These are phyloP conservation scores for Montipora efflorescens DNA, from an alignment of 64 coral and sea anemone species.

Conservation along the genomic window DNA sequence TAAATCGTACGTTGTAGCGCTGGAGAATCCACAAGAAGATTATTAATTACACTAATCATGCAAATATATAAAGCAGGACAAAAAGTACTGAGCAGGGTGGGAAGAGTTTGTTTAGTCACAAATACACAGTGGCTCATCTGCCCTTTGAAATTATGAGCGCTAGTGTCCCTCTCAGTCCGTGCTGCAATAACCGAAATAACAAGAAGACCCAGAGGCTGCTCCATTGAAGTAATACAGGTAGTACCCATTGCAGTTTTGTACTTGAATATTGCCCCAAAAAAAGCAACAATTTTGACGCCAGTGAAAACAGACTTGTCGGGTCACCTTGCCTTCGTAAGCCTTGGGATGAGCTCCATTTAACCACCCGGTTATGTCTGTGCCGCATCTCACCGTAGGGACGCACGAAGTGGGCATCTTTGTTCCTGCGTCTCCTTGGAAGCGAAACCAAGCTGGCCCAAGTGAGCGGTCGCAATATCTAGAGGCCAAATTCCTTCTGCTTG, in stretches of 20 bases:
- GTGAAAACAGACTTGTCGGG: background rate
- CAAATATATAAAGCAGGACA: too few relatives aligned
- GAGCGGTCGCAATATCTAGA: background rate
- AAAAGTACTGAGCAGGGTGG: too few relatives aligned
- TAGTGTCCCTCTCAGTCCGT: too few relatives aligned
- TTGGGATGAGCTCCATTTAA: background rate
- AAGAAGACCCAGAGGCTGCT: background rate
- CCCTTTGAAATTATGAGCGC: too few relatives aligned
- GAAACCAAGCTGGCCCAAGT: background rate
- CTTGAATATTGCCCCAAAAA: background rate
- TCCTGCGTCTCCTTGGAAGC: background rate
- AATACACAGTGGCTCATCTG: too few relatives aligned
- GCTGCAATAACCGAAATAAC: too few relatives aligned
- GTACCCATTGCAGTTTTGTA: background rate
- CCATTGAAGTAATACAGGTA: background rate
- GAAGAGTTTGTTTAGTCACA: too few relatives aligned
- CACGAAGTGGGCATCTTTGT: constrained; percentile 1
- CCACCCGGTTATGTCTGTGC: background rate
- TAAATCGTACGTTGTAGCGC: too few relatives aligned
- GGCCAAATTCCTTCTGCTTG: too few relatives aligned
- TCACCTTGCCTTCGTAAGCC: constrained; percentile 2
- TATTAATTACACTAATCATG: too few relatives aligned
- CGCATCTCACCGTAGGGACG: background rate
- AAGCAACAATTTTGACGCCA: background rate
- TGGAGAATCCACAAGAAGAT: too few relatives aligned